phyloP scores from a whole-genome alignment of 2,113 vertebrate species.

The Saccopteryx bilineata region DNA sequence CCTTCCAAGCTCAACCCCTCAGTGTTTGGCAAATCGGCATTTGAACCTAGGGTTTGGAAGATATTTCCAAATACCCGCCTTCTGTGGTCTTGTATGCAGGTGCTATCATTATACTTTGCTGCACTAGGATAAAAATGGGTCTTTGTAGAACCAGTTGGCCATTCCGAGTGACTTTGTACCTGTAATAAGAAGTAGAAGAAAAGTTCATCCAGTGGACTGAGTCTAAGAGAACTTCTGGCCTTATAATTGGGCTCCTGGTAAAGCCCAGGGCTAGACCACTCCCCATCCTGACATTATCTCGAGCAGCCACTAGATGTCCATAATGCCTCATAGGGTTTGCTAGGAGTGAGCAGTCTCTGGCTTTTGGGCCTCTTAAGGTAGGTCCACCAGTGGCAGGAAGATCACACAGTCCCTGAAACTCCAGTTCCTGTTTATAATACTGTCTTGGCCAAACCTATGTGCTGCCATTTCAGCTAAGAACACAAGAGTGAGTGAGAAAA shows the following conservation, averaged over 20 bases:
- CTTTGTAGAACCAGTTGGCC: background rate
- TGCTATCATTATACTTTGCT: background rate
- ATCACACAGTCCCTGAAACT: background rate
- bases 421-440: background rate
- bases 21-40: background rate
- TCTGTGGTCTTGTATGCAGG: background rate
- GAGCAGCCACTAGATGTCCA: slow-evolving; percentile 82
- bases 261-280: slow-evolving; percentile 11
- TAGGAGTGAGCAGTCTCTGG: background rate
- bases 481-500: background rate
- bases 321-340: slow-evolving; percentile 61
- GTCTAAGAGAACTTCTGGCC: background rate
- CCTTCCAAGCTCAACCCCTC: slow-evolving; percentile 39
- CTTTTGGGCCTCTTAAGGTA: background rate
- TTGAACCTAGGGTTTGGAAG: slow-evolving; percentile 55
- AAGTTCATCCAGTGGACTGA: background rate
- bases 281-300: slow-evolving; percentile 19
- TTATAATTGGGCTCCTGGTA: background rate
- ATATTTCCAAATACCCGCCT: slow-evolving; percentile 1
- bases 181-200: background rate
- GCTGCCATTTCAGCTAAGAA: background rate
- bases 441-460: background rate
- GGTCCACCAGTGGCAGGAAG: background rate
- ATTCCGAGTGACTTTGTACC: background rate
- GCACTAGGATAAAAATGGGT: background rate